Percentiles rank a stretch among this genome's conserved stretches.
Conservation (phyloP, 2,113 vertebrate species). For the Corythornis cristatus region DNA sequence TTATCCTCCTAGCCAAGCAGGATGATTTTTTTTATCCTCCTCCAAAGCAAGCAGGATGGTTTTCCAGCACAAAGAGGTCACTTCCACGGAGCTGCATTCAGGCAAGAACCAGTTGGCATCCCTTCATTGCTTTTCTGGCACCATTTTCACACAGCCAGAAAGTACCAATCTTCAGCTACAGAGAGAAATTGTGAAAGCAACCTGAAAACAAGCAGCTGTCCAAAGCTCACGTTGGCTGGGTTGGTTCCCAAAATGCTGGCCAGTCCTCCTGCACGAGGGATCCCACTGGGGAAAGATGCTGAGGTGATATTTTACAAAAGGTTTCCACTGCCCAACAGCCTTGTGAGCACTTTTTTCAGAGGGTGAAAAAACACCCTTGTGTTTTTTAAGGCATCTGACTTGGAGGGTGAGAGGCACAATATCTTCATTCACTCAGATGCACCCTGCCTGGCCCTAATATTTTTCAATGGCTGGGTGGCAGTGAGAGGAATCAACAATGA, state of each 20-base stretch:
- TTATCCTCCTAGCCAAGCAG: not conserved
- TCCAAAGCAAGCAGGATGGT: constrained; percentile 3
- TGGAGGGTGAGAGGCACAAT: constrained; percentile 10
- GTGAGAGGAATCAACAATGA: constrained; percentile 46
- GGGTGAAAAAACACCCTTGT: not conserved
- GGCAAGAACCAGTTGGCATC: constrained; percentile 28
- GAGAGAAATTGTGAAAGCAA: constrained; percentile 63
- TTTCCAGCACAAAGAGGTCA: not conserved
- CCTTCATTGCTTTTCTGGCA: constrained; percentile 55
- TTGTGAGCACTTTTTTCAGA: constrained; percentile 44
- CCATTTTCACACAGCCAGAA: constrained; percentile 32
- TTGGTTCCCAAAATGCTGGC: constrained; percentile 42
- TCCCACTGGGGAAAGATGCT: constrained; percentile 11
- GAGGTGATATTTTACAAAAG: constrained; percentile 23
- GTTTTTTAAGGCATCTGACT: not conserved
- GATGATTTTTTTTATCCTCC: too few relatives aligned
- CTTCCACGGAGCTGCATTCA: constrained; percentile 8
- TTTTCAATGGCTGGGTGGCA: constrained; percentile 19
- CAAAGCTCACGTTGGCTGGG: constrained; percentile 27
- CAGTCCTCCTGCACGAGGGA: not conserved
- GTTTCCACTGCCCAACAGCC: not conserved
- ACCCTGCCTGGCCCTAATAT: constrained; percentile 45
- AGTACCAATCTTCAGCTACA: constrained; percentile 55
- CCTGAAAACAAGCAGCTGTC: constrained; percentile 63
- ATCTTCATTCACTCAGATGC: constrained; percentile 40